Evolutionary conservation across 2,113 vertebrate species (phyloP).

Genomic region (Neolamprologus longior): DNA sequence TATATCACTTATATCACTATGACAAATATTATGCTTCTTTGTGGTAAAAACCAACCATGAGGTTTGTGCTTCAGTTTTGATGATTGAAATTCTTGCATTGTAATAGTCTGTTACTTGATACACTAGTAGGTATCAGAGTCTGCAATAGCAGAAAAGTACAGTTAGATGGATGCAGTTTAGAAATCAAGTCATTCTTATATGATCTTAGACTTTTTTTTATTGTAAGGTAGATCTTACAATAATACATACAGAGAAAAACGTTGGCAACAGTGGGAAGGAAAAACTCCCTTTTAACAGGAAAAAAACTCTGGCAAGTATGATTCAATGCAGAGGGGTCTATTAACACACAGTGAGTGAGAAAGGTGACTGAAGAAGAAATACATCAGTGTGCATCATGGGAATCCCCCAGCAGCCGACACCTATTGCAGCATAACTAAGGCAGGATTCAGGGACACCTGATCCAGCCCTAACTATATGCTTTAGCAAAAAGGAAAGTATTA

Average conservation of each 20-base stretch:
- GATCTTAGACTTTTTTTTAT: neutral
- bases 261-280: neutral
- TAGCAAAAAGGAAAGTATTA: neutral
- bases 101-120: neutral
- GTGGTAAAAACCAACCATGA: neutral
- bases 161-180: neutral
- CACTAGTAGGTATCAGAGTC: neutral
- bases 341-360: neutral
- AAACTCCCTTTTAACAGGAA: neutral
- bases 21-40: neutral
- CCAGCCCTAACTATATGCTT: neutral
- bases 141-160: neutral
- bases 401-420: fast-evolving
- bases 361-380: neutral
- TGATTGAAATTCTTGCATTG: neutral
- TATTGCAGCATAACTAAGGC: neutral
- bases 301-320: neutral
- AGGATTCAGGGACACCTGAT: fast-evolving
- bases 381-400: neutral
- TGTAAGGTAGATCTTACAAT: neutral
- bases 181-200: neutral
- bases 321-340: neutral
- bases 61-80: neutral
- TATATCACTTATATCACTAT: neutral
- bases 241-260: neutral